A percentile compares a stretch with the other conserved stretches of the same genome.
phyloP scores from a whole-genome alignment of 1,140 invertebrate species.

The Pogonognathellus flavescens region DNA sequence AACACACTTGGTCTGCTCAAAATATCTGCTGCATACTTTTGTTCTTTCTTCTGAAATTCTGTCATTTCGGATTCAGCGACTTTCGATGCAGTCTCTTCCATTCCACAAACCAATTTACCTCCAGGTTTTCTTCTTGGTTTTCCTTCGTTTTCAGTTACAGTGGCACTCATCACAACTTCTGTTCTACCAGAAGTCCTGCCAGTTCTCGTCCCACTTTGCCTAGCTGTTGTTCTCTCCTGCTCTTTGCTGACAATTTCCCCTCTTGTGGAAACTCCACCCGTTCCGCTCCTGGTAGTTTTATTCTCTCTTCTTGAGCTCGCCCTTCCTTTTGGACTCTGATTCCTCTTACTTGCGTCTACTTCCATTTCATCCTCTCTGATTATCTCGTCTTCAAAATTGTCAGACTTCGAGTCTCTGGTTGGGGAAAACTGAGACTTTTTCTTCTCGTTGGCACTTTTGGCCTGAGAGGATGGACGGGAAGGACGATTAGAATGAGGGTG shows the following conservation, averaged over 20 bases:
- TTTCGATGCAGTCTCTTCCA: constrained; percentile 36
- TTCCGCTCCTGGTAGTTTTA: neutral
- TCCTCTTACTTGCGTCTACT: too few species aligned
- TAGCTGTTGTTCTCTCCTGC: neutral
- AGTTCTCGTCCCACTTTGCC: neutral
- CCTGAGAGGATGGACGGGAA: neutral
- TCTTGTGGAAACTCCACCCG: neutral
- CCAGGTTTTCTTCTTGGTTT: constrained; percentile 11
- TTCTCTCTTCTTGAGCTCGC: too few species aligned
- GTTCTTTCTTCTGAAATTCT: constrained; percentile 45
- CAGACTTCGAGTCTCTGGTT: neutral
- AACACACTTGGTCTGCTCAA: constrained; percentile 62
- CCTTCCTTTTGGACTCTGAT: too few species aligned
- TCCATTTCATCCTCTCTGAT: constrained; percentile 22
- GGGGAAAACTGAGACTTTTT: neutral
- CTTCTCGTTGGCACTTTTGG: neutral
- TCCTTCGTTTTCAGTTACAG: neutral
- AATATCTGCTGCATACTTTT: constrained; percentile 65
- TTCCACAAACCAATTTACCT: neutral
- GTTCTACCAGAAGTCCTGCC: too few species aligned
- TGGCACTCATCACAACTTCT: too few species aligned
- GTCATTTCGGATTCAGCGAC: constrained; percentile 1
- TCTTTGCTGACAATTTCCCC: neutral
- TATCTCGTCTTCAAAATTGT: constrained; percentile 45
- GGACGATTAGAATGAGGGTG: neutral